Evolutionary conservation across 2,113 vertebrate genomes (phyloP), one percentile per base, ranked within the genome.

Genomic region (Gymnarchus niloticus): DNA sequence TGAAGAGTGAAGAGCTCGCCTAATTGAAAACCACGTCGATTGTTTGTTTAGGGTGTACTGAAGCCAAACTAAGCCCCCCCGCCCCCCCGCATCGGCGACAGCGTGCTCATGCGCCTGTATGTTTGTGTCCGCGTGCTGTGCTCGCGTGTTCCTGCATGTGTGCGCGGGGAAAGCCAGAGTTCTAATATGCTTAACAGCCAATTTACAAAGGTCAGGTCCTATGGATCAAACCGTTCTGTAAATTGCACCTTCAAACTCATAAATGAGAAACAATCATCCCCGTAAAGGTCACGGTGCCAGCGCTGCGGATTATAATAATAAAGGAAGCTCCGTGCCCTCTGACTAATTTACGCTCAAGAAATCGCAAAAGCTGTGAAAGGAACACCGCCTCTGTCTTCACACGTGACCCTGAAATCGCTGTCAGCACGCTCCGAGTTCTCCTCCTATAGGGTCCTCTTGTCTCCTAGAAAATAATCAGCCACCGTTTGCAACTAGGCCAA

Each of bases 181-280:
- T 91, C 91, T 91, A 92, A 93, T 95, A 92, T 95, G 94, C 93
- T 95, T 94, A 95, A 95, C 94, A 95, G 95, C 93, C 95, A 95
- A 95, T 95, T 95, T 95, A 95, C 95, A 95, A 95, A 95, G 95
- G 95, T 95, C 94, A 95, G 93, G 94, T 94, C 93, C 93, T 93
- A 86, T 89, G 92, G 94, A 95, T 94, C 93, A 95, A 95, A 94
- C 84, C 90, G 92, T 92, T 93, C 93, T 91, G 93, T 93, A 94
- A 93, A 94, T 95, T 94, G 94, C 94, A 93, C 92, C 94, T 89
- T 94, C 92, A 92, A 92, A 94, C 93, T 94, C 93, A 92, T 94
- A 94, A 95, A 94, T 94, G 93, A 94, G 94, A 94, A 95, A 94
- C 94, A 95, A 95, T 94, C 93, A 92, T 92, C 91, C 89, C 87